Base-by-base conservation (phyloP, 2,797 vertebrate genomes). In the Macropodus opercularis region DNA sequence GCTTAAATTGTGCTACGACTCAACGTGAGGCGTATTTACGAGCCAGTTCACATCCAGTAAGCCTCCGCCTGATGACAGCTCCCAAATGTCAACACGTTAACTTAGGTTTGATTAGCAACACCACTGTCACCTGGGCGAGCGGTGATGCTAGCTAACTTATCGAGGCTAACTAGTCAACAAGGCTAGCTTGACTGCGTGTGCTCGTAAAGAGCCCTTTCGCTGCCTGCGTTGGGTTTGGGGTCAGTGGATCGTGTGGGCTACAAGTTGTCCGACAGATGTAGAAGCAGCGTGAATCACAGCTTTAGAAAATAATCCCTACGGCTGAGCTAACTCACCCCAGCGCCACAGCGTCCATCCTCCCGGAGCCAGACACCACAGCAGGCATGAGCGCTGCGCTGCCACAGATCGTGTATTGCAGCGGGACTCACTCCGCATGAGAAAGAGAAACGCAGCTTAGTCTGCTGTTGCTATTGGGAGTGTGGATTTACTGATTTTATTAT, bases 291-390 rank as follows among this genome's bases (percentile, higher is more conserved):
- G 47, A 74, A 66, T 42, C 40, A 27, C 66, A 40, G 48, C 43
- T 44, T 48, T 34, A 31, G n/a, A 2, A 17, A 74, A 60, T 65
- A 83, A 81, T 59, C 71, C 60, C 21, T 2, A 18, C 9, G 2
- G 38, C 59, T 22, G 26, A 76, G 36, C n/a, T 22, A 72, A 85
- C 87, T 90, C 71, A 90, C 89, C 90, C 88, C 72, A 81, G 8
- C 81, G 86, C 83, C 77, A 84, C 90, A 74, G 75, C 85, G 83
- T 91, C 90, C 90, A 91, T 91, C 82, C 83, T 88, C 76, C 24
- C 79, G 60, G 70, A 83, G 69, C 69, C 77, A 53, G 69, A 63
- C 15, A 63, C 42, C 72, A 61, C 78, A 40, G 81, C 79, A 31
- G 80, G 84, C 86, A 80, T 75, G 61, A 63, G 75, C 46, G 50